A percentile compares a stretch with the other conserved stretches of the same genome.
Evolutionary conservation across 2,888 invertebrate species (phyloP).

Genomic region (Melanophora roralis): DNA sequence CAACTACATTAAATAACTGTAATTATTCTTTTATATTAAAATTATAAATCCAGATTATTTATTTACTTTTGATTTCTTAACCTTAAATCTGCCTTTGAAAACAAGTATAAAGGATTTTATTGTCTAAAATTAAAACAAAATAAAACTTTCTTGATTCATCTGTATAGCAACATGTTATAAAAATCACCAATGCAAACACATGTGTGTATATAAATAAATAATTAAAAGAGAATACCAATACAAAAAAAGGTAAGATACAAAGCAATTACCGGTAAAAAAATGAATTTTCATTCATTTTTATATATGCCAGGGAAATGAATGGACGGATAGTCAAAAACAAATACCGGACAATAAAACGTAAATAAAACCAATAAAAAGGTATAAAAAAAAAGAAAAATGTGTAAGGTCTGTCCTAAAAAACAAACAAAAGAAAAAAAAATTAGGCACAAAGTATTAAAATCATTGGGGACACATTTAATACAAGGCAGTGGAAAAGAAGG

Average conservation of each 20-base stretch:
- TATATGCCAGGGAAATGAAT: slow-evolving; percentile 48
- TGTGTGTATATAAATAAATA: slow-evolving; percentile 19
- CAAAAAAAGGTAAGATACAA: slow-evolving; percentile 32
- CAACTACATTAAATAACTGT: too few relatives aligned
- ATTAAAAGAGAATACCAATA: slow-evolving; percentile 15
- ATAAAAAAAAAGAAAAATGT: background rate
- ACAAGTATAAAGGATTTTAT: too few relatives aligned
- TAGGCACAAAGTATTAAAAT: slow-evolving; percentile 65
- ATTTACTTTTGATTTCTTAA: too few relatives aligned
- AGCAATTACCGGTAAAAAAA: slow-evolving; percentile 18
- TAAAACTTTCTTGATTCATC: slow-evolving; percentile 60
- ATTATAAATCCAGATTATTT: too few relatives aligned
- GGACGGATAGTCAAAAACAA: slow-evolving; percentile 2
- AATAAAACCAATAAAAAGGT: slow-evolving; percentile 4
- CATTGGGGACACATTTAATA: slow-evolving; percentile 74
- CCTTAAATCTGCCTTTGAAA: too few relatives aligned
- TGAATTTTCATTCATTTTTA: slow-evolving; percentile 16
- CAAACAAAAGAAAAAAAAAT: slow-evolving; percentile 31
- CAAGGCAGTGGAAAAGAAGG: slow-evolving; percentile 58
- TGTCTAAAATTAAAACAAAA: slow-evolving; percentile 56
- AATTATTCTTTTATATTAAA: too few relatives aligned
- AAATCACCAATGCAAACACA: slow-evolving; percentile 11
- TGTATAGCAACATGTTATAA: slow-evolving; percentile 30
- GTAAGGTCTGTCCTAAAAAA: slow-evolving; percentile 33
- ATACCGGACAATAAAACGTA: slow-evolving; percentile 1